phyloP scores from a whole-genome alignment of 2,888 invertebrate genomes.

The Drosophila anomalata region DNA sequence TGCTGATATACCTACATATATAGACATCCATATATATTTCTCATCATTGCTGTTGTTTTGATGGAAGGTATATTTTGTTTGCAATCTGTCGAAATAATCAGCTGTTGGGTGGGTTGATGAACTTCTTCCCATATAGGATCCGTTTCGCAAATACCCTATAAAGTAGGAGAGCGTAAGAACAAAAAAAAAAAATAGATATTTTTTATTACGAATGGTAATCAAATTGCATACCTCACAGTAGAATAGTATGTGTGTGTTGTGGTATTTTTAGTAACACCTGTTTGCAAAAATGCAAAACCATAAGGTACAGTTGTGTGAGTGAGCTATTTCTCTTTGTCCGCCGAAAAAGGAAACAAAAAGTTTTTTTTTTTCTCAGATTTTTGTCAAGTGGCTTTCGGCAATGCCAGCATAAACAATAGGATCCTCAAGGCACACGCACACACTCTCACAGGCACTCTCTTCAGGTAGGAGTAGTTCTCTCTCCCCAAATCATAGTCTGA shows the following conservation, averaged over 20 bases:
- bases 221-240: conserved; percentile 14
- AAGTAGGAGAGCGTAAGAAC: neutral
- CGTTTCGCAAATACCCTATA: conserved; percentile 9
- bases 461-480: conserved; percentile 1
- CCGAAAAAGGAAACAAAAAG: conserved; percentile 34
- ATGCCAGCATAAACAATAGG: conserved; percentile 70
- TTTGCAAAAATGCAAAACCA: conserved; percentile 30
- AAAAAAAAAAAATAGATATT: neutral
- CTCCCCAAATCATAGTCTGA: neutral
- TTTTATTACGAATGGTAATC: conserved; percentile 6
- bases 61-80: conserved; percentile 28
- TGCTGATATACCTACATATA: conserved; percentile 8
- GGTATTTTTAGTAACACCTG: conserved; percentile 66
- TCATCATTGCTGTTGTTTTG: neutral
- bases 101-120: conserved; percentile 44
- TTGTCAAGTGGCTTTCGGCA: conserved; percentile 77
- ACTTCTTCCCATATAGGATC: conserved; percentile 14
- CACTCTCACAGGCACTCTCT: neutral
- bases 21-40: conserved; percentile 8
- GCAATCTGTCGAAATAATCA: conserved; percentile 32
- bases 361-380: conserved; percentile 52
- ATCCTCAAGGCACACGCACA: conserved; percentile 4
- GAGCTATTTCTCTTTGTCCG: conserved; percentile 52
- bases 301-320: conserved; percentile 13
- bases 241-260: conserved; percentile 7